These are phyloP conservation scores for Drosophila trichaetosa DNA, from an alignment of 2,888 invertebrate species.

Conservation along the genomic window DNA sequence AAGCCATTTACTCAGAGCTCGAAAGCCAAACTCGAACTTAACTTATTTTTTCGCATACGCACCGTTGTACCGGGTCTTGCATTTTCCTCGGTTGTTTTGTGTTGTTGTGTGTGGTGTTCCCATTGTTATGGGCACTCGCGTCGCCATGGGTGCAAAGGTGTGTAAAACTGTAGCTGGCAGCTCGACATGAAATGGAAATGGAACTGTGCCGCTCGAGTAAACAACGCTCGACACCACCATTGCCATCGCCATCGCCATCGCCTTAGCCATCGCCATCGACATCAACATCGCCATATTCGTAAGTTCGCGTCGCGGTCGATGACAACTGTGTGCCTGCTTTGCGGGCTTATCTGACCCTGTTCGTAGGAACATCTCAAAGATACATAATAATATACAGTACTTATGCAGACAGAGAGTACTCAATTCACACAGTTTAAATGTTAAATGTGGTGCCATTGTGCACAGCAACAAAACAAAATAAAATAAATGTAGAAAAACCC, in stretches of 20 bases:
- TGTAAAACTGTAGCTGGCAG: slow-evolving; percentile 71
- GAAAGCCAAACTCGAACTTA: slow-evolving; percentile 46
- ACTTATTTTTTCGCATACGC: slow-evolving; percentile 70
- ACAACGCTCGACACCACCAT: slow-evolving; percentile 68
- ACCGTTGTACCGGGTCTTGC: slow-evolving; percentile 54
- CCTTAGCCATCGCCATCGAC: slow-evolving; percentile 24
- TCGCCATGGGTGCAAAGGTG: slow-evolving; percentile 76
- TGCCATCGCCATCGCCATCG: slow-evolving; percentile 15
- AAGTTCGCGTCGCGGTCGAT: slow-evolving; percentile 53
- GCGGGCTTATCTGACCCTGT: slow-evolving; percentile 55
- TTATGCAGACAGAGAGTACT: slow-evolving; percentile 18
- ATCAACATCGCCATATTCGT: slow-evolving; percentile 43
- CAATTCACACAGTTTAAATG: slow-evolving; percentile 27
- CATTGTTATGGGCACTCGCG: slow-evolving; percentile 74
- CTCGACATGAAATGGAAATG: slow-evolving; percentile 69
- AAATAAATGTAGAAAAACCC: slow-evolving; percentile 20
- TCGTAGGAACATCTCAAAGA: slow-evolving; percentile 37
- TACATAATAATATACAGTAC: slow-evolving; percentile 44
- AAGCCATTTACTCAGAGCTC: slow-evolving; percentile 52
- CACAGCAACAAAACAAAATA: slow-evolving; percentile 4
- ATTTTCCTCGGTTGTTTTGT: slow-evolving; percentile 25
- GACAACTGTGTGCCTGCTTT: slow-evolving; percentile 63
- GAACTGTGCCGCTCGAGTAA: slow-evolving; percentile 83
- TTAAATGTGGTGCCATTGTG: slow-evolving; percentile 31
- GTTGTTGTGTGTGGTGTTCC: slow-evolving; percentile 28